Conservation (phyloP, 1,140 invertebrate genomes). For the Calephelis nemesis region DNA sequence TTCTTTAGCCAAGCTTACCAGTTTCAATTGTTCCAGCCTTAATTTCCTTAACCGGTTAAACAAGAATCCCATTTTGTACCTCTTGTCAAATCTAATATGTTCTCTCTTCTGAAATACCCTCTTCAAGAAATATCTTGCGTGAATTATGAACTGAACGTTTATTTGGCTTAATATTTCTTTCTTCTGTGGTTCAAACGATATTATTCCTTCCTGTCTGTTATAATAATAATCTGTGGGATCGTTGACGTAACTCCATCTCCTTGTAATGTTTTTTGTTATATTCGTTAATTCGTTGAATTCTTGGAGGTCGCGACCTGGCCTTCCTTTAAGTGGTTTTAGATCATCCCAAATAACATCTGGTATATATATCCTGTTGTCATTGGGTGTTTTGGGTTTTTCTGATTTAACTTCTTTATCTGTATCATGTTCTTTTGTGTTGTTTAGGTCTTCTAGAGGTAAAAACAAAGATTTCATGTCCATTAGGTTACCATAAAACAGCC, state of each 20-base stretch:
- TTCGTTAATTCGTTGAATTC: slow-evolving; percentile 40
- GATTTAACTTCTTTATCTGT: slow-evolving; percentile 17
- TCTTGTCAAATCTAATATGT: slow-evolving; percentile 22
- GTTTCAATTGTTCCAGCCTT: slow-evolving; percentile 39
- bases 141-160: slow-evolving; percentile 34
- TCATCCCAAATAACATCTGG: slow-evolving; percentile 6
- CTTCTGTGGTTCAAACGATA: slow-evolving; percentile 17
- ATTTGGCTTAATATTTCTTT: slow-evolving; percentile 26
- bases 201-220: not conserved
- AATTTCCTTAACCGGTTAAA: slow-evolving; percentile 44
- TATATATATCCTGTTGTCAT: not conserved
- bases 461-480: slow-evolving; percentile 32
- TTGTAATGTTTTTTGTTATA: slow-evolving; percentile 30
- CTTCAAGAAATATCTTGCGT: slow-evolving; percentile 39
- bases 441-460: slow-evolving; percentile 25
- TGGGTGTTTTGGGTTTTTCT: not conserved
- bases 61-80: slow-evolving; percentile 48
- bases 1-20: slow-evolving; percentile 18
- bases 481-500: slow-evolving; percentile 32
- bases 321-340: not conserved
- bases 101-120: slow-evolving; percentile 33
- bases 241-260: slow-evolving; percentile 23
- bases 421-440: slow-evolving; percentile 13
- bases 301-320: slow-evolving; percentile 22
- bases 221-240: slow-evolving; percentile 25